Percentiles rank a stretch among this genome's conserved stretches.
Evolutionary conservation across 1,140 invertebrate species (phyloP).

Genomic region (Drosophila grimshawi): DNA sequence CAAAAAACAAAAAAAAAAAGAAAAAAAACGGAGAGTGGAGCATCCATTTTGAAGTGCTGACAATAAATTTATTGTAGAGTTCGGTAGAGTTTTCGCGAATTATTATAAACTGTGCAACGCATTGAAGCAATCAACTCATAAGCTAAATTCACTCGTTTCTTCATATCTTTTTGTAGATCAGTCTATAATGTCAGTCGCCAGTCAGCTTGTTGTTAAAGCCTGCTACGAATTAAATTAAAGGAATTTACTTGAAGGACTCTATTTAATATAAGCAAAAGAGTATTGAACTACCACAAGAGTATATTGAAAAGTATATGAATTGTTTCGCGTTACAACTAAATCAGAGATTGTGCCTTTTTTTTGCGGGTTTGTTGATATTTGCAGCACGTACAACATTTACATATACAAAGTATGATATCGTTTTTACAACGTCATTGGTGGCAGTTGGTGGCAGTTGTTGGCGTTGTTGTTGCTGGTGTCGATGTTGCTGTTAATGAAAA

Average conservation of each 20-base stretch:
- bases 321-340: neutral
- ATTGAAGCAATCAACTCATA: neutral
- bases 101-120: neutral
- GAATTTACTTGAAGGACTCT: too few relatives aligned
- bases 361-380: slow-evolving; percentile 10
- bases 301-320: slow-evolving; percentile 5
- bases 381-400: slow-evolving; percentile 38
- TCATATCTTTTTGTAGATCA: too few relatives aligned
- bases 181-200: too few relatives aligned
- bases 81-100: neutral
- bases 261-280: too few relatives aligned
- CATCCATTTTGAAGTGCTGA: slow-evolving; percentile 21
- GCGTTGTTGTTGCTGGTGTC: slow-evolving; percentile 20
- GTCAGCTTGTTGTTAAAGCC: too few relatives aligned
- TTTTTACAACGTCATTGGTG: slow-evolving; percentile 37
- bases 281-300: neutral
- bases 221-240: too few relatives aligned
- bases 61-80: slow-evolving; percentile 11
- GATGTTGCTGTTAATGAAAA: slow-evolving; percentile 27
- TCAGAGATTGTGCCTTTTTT: neutral
- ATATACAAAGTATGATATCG: slow-evolving; percentile 36
- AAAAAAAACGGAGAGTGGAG: neutral
- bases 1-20: slow-evolving; percentile 10
- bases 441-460: slow-evolving; percentile 18
- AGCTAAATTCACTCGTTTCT: too few relatives aligned